Evolutionary conservation across 2,113 vertebrate species (phyloP), one percentile per base, ranked within the genome.

Genomic region (Salminus brasiliensis): DNA sequence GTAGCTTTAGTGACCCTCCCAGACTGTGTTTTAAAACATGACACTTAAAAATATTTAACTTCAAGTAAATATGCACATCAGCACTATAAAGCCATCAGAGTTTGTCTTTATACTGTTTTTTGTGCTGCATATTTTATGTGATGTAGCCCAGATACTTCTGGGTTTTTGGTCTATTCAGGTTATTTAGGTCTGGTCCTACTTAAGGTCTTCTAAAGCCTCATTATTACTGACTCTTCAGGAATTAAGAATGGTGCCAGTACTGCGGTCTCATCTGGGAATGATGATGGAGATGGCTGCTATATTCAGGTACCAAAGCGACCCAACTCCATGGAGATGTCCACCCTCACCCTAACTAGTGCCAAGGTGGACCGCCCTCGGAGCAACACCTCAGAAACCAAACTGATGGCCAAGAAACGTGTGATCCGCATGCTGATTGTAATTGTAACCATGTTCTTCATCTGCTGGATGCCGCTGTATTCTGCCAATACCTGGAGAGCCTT

Each of bases 341-440:
- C 91, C 0, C 88, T 95, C 89, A 91, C 91, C 0, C 55, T 88
- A 4, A 39, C 82, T 0, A 11, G n/a, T 0, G 72, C 86, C 0
- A 92, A 91, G 87, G 83, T 86, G 45, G 94, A 95, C 8, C 88
- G 90, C 0, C 91, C 92, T 0, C 92, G 96, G 18, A 87, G 93
- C 84, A 96, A 94, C 88, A 92, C 93, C 18, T 94, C 93, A 0
- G 94, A 95, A 83, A 95, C 95, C 36, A 96, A 96, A 83, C 94
- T 99, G 79, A 88, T 94, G 83, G 97, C 96, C 72, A 99, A 98
- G 91, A 95, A 95, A 83, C 94, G 96, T 0, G 97, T 98, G 63
- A 96, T 99, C 82, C 95, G 96, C 49, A 99, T 99, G 97, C 88
- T 99, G 78, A 93, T 97, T 79, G 95, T 97, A 82, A 97, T 99